Conservation (phyloP, 2,113 vertebrate genomes). For the Falco punctatus region DNA sequence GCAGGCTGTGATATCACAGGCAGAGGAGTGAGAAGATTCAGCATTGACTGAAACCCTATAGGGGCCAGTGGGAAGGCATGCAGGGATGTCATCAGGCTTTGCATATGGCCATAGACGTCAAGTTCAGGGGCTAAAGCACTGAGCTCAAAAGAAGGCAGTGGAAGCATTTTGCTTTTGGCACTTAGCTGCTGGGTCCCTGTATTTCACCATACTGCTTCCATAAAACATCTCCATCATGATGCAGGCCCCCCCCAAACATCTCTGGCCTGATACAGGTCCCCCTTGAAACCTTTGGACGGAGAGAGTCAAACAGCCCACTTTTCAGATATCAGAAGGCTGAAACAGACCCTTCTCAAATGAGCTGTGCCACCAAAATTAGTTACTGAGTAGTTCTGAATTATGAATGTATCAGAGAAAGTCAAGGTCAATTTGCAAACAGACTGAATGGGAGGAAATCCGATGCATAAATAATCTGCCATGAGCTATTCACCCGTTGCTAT, state of each 20-base stretch:
- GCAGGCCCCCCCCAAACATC: background rate
- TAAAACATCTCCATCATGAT: background rate
- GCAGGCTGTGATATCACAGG: background rate
- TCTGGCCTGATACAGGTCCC: background rate
- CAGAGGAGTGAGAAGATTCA: background rate
- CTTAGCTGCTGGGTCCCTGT: background rate
- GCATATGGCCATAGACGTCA: background rate
- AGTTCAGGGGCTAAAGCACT: background rate
- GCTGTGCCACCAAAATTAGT: background rate
- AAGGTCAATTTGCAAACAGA: constrained; percentile 15
- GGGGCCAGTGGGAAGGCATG: background rate
- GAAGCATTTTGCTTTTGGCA: background rate
- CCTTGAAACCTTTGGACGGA: background rate
- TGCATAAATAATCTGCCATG: background rate
- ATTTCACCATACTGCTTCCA: background rate
- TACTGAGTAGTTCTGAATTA: background rate
- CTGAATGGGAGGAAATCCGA: background rate
- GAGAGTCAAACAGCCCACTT: background rate
- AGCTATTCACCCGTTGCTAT: background rate
- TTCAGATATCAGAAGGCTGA: background rate
- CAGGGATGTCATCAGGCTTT: background rate
- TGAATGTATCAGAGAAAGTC: background rate
- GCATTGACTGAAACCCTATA: background rate
- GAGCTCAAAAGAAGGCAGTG: background rate
- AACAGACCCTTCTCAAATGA: background rate